Evolutionary conservation across 2,888 invertebrate genomes (phyloP).

Genomic region (Campoplex capitator): DNA sequence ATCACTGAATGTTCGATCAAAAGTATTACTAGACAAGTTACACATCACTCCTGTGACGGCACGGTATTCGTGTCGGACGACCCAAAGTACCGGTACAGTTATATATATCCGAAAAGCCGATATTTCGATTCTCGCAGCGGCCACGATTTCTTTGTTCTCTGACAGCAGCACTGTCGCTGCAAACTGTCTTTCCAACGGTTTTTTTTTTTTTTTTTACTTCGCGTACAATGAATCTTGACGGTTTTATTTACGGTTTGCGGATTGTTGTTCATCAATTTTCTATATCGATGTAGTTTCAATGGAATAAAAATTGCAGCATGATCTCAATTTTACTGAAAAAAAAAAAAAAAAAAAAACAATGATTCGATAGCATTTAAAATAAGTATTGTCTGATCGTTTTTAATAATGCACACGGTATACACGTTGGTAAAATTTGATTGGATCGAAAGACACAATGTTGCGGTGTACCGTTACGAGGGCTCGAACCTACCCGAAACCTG

Average conservation of each 20-base stretch:
- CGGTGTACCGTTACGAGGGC: constrained; percentile 1
- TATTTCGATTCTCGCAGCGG: not conserved
- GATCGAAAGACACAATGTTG: not conserved
- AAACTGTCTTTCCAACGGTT: not conserved
- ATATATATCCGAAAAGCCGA: not conserved
- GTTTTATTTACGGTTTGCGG: not conserved
- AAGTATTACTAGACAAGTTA: constrained; percentile 36
- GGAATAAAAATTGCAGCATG: not conserved
- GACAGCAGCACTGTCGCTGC: no score
- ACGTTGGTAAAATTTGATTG: no score
- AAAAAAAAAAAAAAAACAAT: not conserved
- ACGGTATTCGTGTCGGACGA: not conserved
- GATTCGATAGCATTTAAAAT: not conserved
- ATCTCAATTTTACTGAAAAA: not conserved
- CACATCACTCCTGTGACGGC: constrained; percentile 20
- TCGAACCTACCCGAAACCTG: not conserved
- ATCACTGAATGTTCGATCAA: constrained; percentile 45
- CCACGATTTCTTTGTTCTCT: not conserved
- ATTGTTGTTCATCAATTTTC: not conserved
- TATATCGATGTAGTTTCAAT: not conserved
- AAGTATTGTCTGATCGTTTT: not conserved
- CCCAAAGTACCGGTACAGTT: not conserved
- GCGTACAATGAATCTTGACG: not conserved
- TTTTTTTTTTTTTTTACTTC: not conserved
- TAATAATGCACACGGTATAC: no score